Conservation (phyloP, 2,113 vertebrate genomes). For the Phrynosoma platyrhinos region DNA sequence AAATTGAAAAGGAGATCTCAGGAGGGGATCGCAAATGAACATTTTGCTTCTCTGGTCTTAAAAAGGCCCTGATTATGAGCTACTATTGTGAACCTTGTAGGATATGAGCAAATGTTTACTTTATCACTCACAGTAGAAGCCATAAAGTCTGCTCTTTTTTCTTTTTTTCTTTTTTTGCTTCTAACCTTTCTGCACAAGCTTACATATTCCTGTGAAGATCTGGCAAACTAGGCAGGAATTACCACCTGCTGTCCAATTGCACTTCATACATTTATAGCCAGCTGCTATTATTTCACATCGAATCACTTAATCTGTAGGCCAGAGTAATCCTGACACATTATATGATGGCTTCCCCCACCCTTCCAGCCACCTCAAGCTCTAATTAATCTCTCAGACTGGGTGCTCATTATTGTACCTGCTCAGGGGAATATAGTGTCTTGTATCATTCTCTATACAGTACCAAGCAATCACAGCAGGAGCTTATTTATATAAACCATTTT, state of each 20-base stretch:
- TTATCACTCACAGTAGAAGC: conserved; percentile 28
- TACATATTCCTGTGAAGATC: conserved; percentile 72
- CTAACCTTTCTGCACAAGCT: conserved; percentile 66
- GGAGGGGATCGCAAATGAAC: too few relatives aligned
- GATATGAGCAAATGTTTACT: background rate
- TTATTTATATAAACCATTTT: conserved; percentile 58
- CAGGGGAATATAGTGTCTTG: conserved; percentile 51
- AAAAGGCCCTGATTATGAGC: background rate
- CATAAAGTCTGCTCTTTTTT: background rate
- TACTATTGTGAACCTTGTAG: conserved; percentile 30
- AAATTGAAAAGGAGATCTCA: too few relatives aligned
- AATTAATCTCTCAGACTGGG: conserved; percentile 61
- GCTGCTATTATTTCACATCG: conserved; percentile 70
- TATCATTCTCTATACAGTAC: conserved; percentile 52
- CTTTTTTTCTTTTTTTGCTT: conserved; percentile 41
- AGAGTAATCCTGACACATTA: conserved; percentile 63
- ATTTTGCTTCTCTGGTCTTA: too few relatives aligned
- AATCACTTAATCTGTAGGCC: conserved; percentile 56
- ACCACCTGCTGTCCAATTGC: conserved; percentile 70
- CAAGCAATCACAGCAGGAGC: conserved; percentile 29
- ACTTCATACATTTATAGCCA: conserved; percentile 72
- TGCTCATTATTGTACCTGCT: conserved; percentile 41
- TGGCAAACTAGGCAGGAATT: conserved; percentile 73
- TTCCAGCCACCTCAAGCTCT: conserved; percentile 56
- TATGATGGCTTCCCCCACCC: conserved; percentile 48